phyloP scores from a whole-genome alignment of 1,140 invertebrate genomes.

The Tetramorium parvispinum region DNA sequence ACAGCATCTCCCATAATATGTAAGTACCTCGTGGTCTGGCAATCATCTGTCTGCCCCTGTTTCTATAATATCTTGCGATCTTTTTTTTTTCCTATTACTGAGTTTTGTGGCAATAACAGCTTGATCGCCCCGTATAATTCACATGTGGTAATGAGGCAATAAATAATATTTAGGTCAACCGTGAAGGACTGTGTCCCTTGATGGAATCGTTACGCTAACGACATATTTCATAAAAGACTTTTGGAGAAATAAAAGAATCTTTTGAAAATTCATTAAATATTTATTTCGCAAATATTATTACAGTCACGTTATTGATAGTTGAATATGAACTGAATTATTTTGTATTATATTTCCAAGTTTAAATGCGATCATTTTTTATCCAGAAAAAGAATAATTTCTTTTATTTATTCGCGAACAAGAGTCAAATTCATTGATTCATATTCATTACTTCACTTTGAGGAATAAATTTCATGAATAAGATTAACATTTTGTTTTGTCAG shows the following conservation, averaged over 20 bases:
- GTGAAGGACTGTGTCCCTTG: conserved; percentile 22
- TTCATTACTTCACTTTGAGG: background rate
- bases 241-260: background rate
- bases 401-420: background rate
- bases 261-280: background rate
- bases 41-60: background rate
- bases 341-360: background rate
- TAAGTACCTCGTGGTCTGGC: conserved; percentile 71
- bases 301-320: background rate
- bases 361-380: background rate
- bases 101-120: background rate
- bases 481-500: background rate
- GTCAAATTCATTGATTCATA: background rate
- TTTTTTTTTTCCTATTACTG: background rate
- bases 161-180: conserved; percentile 49
- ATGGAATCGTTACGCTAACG: background rate
- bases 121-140: background rate
- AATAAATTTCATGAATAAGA: background rate
- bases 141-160: background rate
- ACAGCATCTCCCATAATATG: conserved; percentile 80
- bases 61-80: background rate
- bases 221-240: background rate
- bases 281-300: background rate
- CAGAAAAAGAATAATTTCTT: background rate
- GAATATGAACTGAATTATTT: background rate